phyloP scores from a whole-genome alignment of 2,888 invertebrate genomes.

The Chirona hameri region DNA sequence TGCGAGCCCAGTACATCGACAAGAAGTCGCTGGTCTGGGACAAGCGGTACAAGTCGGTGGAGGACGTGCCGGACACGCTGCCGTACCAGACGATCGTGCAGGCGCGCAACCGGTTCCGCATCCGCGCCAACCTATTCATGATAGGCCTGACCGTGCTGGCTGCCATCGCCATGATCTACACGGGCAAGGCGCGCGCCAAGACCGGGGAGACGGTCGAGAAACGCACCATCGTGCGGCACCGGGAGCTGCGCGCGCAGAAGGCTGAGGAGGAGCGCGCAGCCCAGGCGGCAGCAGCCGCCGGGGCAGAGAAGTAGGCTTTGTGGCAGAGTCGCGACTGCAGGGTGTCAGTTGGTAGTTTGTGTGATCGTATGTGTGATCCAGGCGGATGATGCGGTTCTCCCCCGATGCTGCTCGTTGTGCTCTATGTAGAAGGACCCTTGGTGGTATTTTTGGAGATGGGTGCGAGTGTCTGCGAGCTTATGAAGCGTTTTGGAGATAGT shows the following conservation, averaged over 20 bases:
- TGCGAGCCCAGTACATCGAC: background rate
- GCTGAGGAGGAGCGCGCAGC: background rate
- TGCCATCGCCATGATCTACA: background rate
- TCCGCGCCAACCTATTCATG: background rate
- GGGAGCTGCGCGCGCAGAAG: slow-evolving; percentile 6
- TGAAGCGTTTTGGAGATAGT: no score
- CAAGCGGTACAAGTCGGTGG: background rate
- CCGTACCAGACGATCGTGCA: background rate
- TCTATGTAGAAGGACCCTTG: no score
- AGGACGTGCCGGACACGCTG: background rate
- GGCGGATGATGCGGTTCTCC: no score
- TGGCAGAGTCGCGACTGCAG: no score
- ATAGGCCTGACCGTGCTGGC: background rate
- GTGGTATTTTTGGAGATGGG: no score
- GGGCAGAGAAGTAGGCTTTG: background rate
- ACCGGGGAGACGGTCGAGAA: background rate
- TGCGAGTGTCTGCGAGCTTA: no score
- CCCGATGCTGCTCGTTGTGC: no score
- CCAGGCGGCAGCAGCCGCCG: background rate
- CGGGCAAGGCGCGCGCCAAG: slow-evolving; percentile 8
- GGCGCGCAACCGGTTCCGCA: slow-evolving; percentile 10
- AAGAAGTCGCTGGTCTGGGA: slow-evolving; percentile 4
- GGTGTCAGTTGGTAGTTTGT: no score
- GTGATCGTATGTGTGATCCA: no score
- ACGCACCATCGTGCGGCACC: slow-evolving; percentile 1